These are phyloP conservation scores for Holacanthus passer DNA, from an alignment of 2,113 vertebrate genomes.

Conservation along the genomic window DNA sequence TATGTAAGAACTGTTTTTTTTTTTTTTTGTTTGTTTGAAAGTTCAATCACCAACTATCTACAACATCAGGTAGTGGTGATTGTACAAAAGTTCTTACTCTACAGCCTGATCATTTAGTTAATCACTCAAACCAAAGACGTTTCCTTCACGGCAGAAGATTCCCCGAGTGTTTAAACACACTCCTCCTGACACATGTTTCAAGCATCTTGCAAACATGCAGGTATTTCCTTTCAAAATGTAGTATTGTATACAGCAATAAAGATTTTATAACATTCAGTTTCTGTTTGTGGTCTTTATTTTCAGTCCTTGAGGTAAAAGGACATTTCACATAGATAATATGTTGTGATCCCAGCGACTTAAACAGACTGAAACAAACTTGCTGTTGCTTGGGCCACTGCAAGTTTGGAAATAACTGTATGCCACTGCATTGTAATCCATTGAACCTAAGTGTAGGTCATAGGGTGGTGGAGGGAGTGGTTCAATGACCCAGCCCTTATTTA, in stretches of 20 bases:
- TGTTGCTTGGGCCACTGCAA: not conserved
- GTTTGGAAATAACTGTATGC: not conserved
- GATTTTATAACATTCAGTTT: constrained; percentile 44
- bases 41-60: not conserved
- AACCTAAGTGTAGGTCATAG: not conserved
- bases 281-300: constrained; percentile 24
- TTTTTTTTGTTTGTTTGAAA: not conserved
- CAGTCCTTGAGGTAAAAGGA: not conserved
- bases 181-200: constrained; percentile 30
- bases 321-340: not conserved
- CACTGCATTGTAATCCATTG: not conserved
- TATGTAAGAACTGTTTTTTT: not conserved
- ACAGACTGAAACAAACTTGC: too few species aligned
- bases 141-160: constrained; percentile 39
- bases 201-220: constrained; percentile 45
- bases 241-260: constrained; percentile 72
- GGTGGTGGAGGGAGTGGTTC: constrained; percentile 16
- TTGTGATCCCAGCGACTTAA: not conserved
- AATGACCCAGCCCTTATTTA: constrained; percentile 9
- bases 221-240: constrained; percentile 50
- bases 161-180: constrained; percentile 44
- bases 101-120: constrained; percentile 12
- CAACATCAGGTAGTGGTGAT: not conserved
- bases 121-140: constrained; percentile 68
- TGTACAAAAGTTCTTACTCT: constrained; percentile 22